Conservation (phyloP, 1,140 invertebrate genomes). For the Pomacea maculata region DNA sequence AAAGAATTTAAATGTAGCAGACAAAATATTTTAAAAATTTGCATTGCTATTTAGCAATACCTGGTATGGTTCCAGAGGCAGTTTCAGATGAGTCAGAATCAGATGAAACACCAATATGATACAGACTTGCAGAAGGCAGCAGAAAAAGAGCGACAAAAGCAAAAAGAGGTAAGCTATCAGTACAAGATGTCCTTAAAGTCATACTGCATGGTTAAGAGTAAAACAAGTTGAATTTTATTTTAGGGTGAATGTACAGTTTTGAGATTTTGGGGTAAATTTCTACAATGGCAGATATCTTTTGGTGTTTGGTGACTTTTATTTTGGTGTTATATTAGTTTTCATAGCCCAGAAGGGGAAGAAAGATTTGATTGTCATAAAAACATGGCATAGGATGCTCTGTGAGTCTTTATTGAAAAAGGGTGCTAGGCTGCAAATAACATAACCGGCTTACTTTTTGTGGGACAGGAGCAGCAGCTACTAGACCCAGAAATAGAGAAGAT, state of each 20-base stretch:
- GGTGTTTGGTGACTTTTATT: too few relatives aligned
- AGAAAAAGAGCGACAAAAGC: slow-evolving; percentile 32
- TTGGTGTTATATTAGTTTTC: too few relatives aligned
- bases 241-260: too few relatives aligned
- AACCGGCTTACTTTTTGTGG: not conserved
- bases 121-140: slow-evolving; percentile 33
- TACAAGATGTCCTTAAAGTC: not conserved
- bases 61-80: slow-evolving; percentile 31
- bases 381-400: too few relatives aligned
- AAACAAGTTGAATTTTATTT: too few relatives aligned
- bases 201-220: not conserved
- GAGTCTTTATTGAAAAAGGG: too few relatives aligned
- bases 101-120: slow-evolving; percentile 39
- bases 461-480: slow-evolving; percentile 29
- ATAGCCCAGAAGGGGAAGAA: too few relatives aligned
- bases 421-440: not conserved
- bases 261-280: too few relatives aligned
- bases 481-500: slow-evolving; percentile 39
- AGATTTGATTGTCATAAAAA: too few relatives aligned
- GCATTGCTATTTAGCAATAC: not conserved
- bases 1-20: too few relatives aligned
- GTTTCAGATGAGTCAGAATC: slow-evolving; percentile 32
- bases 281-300: too few relatives aligned
- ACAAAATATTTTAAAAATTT: too few relatives aligned
- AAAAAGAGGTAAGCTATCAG: slow-evolving; percentile 33